Base-by-base conservation (phyloP, 2,797 vertebrate species). In the Sebastes baramenuke region DNA sequence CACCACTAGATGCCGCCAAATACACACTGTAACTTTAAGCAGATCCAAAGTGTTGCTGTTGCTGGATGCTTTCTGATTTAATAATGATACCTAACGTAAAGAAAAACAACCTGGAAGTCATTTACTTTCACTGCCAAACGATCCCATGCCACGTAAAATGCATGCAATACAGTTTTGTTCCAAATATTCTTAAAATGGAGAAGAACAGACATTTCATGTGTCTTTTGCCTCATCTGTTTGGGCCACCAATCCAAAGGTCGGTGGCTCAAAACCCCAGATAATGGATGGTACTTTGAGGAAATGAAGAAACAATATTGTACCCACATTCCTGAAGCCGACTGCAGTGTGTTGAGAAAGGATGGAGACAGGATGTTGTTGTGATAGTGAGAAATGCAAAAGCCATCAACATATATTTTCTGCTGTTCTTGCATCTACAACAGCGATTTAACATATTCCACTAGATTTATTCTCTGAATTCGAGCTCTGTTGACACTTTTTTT, bases 261-360 rank as follows among this genome's bases (percentile, higher is more conserved):
- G 38, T 54, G 49, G 29, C 75, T 72, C 72, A 79, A 83, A 87
- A 64, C 77, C 24, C 38, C 16, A 52, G 60, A 55, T 74, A 85
- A 85, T 77, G 56, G 71, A 81, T 77, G 77, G 67, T 54, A 30
- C 34, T 58, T 29, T 11, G 52, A 76, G 75, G 67, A 25, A 72
- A 78, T 8, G 59, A 79, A 82, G 60, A 82, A 65, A 85, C 72
- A 80, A 77, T 79, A 77, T 83, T 80, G 65, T 67, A 82, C 58
- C 77, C 66, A 79, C 61, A 72, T 75, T 85, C 73, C 56, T 67
- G 54, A 84, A 71, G 72, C 34, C 75, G 52, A 67, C 46, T 34
- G 61, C n/a, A 38, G 32, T 64, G 24, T 58, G 72, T 62, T 67
- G 61, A 87, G 74, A 22, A 79, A 52, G 55, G 18, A 2, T 24